phyloP scores from a whole-genome alignment of 1,140 invertebrate species.

The Drosophila orosa region DNA sequence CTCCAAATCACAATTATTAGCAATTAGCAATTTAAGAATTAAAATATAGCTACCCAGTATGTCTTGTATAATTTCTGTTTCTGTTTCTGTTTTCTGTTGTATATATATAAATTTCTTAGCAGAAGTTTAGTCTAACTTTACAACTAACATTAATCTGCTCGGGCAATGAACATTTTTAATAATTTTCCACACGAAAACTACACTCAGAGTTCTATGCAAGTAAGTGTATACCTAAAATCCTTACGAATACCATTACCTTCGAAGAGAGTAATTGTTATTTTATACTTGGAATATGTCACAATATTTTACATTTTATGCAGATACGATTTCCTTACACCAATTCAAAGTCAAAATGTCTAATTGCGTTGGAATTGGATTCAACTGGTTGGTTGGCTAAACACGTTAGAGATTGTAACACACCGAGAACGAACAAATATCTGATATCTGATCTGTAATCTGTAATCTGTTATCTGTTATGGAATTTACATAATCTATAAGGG shows the following conservation, averaged over 20 bases:
- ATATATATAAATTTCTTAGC: slow-evolving; percentile 73
- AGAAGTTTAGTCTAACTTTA: slow-evolving; percentile 58
- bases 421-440: slow-evolving; percentile 75
- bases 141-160: slow-evolving; percentile 44
- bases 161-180: slow-evolving; percentile 27
- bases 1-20: slow-evolving; percentile 83
- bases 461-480: slow-evolving; percentile 71
- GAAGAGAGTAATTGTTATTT: slow-evolving; percentile 17
- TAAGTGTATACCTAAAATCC: slow-evolving; percentile 41
- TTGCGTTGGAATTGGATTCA: slow-evolving; percentile 48
- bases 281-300: slow-evolving; percentile 53
- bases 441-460: slow-evolving; percentile 74
- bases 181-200: slow-evolving; percentile 37
- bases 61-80: slow-evolving; percentile 38
- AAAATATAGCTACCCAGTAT: slow-evolving; percentile 75
- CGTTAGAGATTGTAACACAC: slow-evolving; percentile 72
- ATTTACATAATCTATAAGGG: slow-evolving; percentile 41
- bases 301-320: slow-evolving; percentile 73
- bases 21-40: slow-evolving; percentile 83
- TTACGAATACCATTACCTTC: slow-evolving; percentile 21
- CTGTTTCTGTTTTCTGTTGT: slow-evolving; percentile 52
- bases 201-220: slow-evolving; percentile 55
- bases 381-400: slow-evolving; percentile 23
- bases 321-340: slow-evolving; percentile 54
- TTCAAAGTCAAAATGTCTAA: slow-evolving; percentile 30